Conservation (phyloP, 1,140 invertebrate species). For the Thaumetopoea pityocampa region DNA sequence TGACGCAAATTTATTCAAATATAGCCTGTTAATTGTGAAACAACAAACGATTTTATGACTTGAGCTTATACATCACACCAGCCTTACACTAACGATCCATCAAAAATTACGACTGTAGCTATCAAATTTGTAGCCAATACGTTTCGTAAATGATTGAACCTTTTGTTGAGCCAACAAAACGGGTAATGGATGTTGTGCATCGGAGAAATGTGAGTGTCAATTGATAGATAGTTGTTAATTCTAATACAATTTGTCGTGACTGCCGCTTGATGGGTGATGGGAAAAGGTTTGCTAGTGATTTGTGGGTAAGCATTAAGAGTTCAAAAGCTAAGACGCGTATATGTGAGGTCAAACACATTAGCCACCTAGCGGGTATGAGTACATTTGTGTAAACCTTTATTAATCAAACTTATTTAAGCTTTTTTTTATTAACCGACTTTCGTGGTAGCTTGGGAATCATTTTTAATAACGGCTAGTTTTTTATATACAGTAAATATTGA, state of each 20-base stretch:
- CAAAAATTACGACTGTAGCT: constrained; percentile 25
- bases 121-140: constrained; percentile 15
- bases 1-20: constrained; percentile 69
- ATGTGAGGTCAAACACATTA: constrained; percentile 69
- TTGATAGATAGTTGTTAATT: constrained; percentile 58
- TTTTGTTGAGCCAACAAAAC: constrained; percentile 11
- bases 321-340: constrained; percentile 62
- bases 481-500: too few relatives aligned
- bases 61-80: constrained; percentile 56
- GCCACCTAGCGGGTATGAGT: constrained; percentile 60
- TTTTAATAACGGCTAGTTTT: constrained; percentile 10
- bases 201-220: constrained; percentile 24
- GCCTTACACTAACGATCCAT: constrained; percentile 30
- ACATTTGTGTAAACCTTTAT: constrained; percentile 44
- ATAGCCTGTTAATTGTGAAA: constrained; percentile 59
- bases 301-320: constrained; percentile 64
- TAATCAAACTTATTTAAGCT: constrained; percentile 47
- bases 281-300: constrained; percentile 60
- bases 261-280: constrained; percentile 59
- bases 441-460: constrained; percentile 8
- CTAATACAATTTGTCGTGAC: constrained; percentile 70
- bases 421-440: constrained; percentile 22
- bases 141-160: constrained; percentile 4
- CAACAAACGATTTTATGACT: constrained; percentile 57
- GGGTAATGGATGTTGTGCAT: constrained; percentile 37